Base-by-base conservation (phyloP, 2,888 invertebrate species). In the Tetramorium bicarinatum region DNA sequence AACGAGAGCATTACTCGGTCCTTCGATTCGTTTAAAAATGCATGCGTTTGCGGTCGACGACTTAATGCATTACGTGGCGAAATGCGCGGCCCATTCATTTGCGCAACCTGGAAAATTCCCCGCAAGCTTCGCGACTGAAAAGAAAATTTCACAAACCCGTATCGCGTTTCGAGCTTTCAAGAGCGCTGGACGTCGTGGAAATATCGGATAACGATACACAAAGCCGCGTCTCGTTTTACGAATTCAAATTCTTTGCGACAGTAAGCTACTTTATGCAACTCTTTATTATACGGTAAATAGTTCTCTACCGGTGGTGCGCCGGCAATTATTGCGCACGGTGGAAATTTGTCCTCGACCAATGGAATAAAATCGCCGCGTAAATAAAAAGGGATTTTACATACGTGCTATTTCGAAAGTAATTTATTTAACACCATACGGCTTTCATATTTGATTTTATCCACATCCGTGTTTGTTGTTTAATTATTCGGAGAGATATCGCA, bases 1-100 rank as follows among this genome's bases (percentile, higher is more conserved):
- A 89, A 87, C 87, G 44, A 21, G 88, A 89, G 86, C 77, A 87
- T 82, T 87, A 76, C 80, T 79, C 56, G 54, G 44, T 67, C 71
- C 66, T 64, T 54, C 81, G 74, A 69, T 74, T 61, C 74, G 71
- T 77, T 72, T 85, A 86, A 87, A 89, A 88, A 85, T 90, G 89
- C 84, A 91, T 89, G 87, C 87, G 85, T 84, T 67, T 85, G 89
- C 84, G 88, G 85, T 82, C 61, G 67, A 74, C 75, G 72, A 86
- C 88, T 91, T 91, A 89, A 88, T 91, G 90, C 87, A 88, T 84
- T 75, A 85, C 85, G 83, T 83, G 83, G 83, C 82, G 66, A 67
- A 34, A 67, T 41, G 77, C 80, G 29, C 83, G 86, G 82, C 84
- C 85, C 88, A 85, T 90, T 89, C 84, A 83, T 88, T 88, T 84